These are phyloP conservation scores for Corythaixoides concolor DNA, from an alignment of 2,113 vertebrate species.

Conservation along the genomic window DNA sequence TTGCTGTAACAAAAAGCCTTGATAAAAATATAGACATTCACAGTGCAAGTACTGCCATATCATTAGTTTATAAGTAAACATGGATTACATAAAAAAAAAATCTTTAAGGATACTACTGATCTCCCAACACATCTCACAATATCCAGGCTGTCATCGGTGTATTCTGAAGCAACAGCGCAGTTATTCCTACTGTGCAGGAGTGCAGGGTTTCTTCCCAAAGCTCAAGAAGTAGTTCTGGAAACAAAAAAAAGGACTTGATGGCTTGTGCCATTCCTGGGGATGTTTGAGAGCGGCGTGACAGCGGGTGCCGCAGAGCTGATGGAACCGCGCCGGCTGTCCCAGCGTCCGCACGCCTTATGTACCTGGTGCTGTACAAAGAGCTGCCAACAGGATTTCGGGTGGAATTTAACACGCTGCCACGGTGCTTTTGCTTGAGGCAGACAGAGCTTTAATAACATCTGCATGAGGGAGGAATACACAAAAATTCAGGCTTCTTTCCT, in stretches of 20 bases:
- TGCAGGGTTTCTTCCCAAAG: neutral
- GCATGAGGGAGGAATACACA: neutral
- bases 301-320: neutral
- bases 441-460: neutral
- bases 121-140: fast-evolving
- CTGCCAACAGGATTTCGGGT: neutral
- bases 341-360: fast-evolving
- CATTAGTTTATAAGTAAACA: slow-evolving; percentile 15
- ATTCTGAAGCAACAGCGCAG: fast-evolving
- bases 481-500: neutral
- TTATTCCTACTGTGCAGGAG: fast-evolving
- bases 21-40: neutral
- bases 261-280: neutral
- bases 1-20: slow-evolving; percentile 1
- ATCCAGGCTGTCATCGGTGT: neutral
- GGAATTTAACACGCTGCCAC: neutral
- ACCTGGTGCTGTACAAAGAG: fast-evolving
- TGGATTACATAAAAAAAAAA: neutral
- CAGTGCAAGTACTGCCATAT: neutral
- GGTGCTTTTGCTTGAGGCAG: neutral
- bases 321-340: neutral
- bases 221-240: neutral
- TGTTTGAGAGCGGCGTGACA: fast-evolving
- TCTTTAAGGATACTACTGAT: neutral
- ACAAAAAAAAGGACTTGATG: fast-evolving